Percentiles rank a stretch among this genome's conserved stretches.
These are phyloP conservation scores for Micrasema minimum DNA, from an alignment of 1,140 invertebrate genomes.

Conservation along the genomic window DNA sequence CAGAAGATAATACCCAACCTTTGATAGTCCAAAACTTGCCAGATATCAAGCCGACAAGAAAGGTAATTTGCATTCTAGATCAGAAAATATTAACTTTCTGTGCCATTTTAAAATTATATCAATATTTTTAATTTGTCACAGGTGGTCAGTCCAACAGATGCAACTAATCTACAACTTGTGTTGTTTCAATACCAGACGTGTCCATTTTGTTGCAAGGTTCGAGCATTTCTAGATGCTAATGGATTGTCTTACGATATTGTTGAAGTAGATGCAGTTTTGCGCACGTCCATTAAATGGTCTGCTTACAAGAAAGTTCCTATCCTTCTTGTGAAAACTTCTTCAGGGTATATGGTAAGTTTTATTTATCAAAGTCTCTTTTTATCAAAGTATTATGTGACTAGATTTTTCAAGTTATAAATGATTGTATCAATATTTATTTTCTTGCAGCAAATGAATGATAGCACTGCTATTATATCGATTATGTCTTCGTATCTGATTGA, in stretches of 20 bases:
- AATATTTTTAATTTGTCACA: constrained; percentile 54
- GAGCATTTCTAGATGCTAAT: constrained; percentile 92
- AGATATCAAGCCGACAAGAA: constrained; percentile 59
- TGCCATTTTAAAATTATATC: not conserved
- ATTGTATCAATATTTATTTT: constrained; percentile 30
- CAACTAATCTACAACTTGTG: constrained; percentile 82
- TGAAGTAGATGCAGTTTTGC: constrained; percentile 94
- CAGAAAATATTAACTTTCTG: not conserved
- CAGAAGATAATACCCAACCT: constrained; percentile 55
- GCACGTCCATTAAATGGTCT: constrained; percentile 93
- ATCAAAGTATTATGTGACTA: too few relatives aligned
- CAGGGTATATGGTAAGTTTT: constrained; percentile 73
- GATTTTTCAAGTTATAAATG: not conserved
- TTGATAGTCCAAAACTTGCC: constrained; percentile 59
- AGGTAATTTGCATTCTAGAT: constrained; percentile 54
- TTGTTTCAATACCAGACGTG: constrained; percentile 98
- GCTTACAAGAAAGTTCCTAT: constrained; percentile 96
- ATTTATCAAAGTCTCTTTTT: too few relatives aligned
- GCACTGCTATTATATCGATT: constrained; percentile 92
- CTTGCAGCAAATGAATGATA: constrained; percentile 89
- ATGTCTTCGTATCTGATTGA: constrained; percentile 83
- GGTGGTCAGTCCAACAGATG: constrained; percentile 75
- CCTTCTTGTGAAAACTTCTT: constrained; percentile 79
- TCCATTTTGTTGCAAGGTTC: constrained; percentile 98
- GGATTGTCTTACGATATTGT: constrained; percentile 96